Evolutionary conservation across 1,140 invertebrate genomes (phyloP), one percentile per base, ranked within the genome.

Genomic region (roundworm (Caenorhabditis elegans)): DNA sequence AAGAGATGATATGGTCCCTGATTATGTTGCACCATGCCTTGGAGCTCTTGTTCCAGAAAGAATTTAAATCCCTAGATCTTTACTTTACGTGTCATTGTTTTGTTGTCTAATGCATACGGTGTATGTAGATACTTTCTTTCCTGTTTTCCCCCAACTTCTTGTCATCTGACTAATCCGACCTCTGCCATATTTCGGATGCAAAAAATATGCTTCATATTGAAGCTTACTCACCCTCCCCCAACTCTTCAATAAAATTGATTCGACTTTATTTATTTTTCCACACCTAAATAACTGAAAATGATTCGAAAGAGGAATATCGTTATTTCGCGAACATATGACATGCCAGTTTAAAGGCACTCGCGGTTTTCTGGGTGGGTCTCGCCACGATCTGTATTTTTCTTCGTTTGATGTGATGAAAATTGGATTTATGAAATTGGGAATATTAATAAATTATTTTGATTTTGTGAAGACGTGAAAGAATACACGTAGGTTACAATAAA

Each of bases 1-100:
- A 11, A 75, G 85, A 10, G 39, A 85, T 36, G 87, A 88, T 60
- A 85, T 88, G 87, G 79, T 88, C n/a, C 87, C 87, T 43, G 86
- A 88, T 43, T 88, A 85, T 51, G 90, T 88, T 70, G 88, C 87
- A 11, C 34, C 76, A 1, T 79, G 78, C 34, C 85, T 88, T 15
- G 87, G 88, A n/a, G 49, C 86, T 11, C 85, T 88, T 22, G 51
- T 90, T 26, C 85, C 86, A 24, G 31, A 86, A 22, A 55, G 39
- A 77, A 36, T 77, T 24, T 77, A 77, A 46, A 36, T 43, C 34
- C 13, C 19, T 13, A 1, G 5, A n/a, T 70, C 4, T 22, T 1
- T 22, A 70, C 8, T 43, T 70, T 70, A 39, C 60, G 31, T 39
- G 60, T 70, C 53, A 31, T n/a, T n/a, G n/a, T 43, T 43, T 43